Conservation (phyloP, 1,140 invertebrate genomes). For the Amphibalanus amphitrite region DNA sequence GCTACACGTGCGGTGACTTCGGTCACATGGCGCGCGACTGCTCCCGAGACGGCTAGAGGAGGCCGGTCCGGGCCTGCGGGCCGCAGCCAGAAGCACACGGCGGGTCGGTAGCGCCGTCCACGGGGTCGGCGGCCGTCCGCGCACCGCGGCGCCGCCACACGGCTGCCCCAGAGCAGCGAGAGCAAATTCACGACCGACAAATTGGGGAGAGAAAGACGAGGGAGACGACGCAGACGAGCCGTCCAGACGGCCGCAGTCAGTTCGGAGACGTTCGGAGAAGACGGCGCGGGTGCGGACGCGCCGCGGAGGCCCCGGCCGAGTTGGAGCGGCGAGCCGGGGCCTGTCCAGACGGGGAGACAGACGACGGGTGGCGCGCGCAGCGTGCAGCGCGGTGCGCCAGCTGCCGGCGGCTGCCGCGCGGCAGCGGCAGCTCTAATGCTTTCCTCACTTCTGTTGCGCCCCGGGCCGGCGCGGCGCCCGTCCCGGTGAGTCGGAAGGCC, state of each 20-base stretch:
- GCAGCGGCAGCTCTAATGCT: too few relatives aligned
- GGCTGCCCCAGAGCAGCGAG: neutral
- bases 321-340: neutral
- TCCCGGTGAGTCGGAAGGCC: too few relatives aligned
- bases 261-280: neutral
- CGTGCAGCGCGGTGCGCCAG: too few relatives aligned
- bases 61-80: too few relatives aligned
- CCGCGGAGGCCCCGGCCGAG: too few relatives aligned
- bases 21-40: slow-evolving; percentile 37
- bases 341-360: neutral
- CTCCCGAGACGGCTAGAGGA: neutral
- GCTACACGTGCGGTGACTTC: slow-evolving; percentile 35
- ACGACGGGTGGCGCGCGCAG: neutral
- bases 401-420: too few relatives aligned
- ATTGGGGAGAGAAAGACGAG: slow-evolving; percentile 1
- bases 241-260: neutral
- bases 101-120: too few relatives aligned
- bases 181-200: neutral
- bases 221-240: neutral
- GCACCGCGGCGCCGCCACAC: too few relatives aligned
- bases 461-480: too few relatives aligned
- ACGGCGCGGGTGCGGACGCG: neutral
- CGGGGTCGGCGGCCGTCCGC: too few relatives aligned
- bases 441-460: too few relatives aligned
- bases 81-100: neutral